Evolutionary conservation across 2,113 vertebrate genomes (phyloP).

Genomic region (Cynoglossus semilaevis): DNA sequence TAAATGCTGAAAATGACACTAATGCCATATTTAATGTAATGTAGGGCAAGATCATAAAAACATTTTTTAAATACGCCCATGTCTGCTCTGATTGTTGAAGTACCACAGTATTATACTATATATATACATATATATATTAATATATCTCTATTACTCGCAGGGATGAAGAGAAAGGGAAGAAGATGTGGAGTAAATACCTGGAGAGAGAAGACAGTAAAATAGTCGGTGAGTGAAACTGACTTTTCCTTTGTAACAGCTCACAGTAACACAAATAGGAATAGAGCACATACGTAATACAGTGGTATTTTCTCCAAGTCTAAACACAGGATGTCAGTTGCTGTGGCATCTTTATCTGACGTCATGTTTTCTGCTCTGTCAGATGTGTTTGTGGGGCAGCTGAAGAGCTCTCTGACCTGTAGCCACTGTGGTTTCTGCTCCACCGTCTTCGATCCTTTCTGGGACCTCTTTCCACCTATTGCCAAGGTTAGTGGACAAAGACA

Average conservation of each 20-base stretch:
- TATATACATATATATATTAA: no score
- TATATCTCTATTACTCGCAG: conserved; percentile 65
- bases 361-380: conserved; percentile 71
- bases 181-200: conserved; percentile 96
- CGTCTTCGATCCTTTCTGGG: conserved; percentile 98
- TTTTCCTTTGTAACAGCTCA: no score
- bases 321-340: background rate
- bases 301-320: no score
- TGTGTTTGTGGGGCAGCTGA: conserved; percentile 95
- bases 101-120: no score
- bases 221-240: conserved; percentile 79
- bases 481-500: conserved; percentile 79
- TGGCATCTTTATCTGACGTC: background rate
- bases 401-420: conserved; percentile 94
- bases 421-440: conserved; percentile 96
- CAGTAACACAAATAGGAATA: no score
- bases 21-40: no score
- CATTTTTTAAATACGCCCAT: background rate
- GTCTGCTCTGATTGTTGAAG: no score
- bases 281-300: no score
- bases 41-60: background rate
- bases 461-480: conserved; percentile 93
- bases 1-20: background rate
- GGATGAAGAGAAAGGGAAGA: conserved; percentile 92
- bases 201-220: conserved; percentile 95